These are phyloP conservation scores for Leptodactylus fallax DNA, from an alignment of 2,797 vertebrate genomes.

Conservation along the genomic window DNA sequence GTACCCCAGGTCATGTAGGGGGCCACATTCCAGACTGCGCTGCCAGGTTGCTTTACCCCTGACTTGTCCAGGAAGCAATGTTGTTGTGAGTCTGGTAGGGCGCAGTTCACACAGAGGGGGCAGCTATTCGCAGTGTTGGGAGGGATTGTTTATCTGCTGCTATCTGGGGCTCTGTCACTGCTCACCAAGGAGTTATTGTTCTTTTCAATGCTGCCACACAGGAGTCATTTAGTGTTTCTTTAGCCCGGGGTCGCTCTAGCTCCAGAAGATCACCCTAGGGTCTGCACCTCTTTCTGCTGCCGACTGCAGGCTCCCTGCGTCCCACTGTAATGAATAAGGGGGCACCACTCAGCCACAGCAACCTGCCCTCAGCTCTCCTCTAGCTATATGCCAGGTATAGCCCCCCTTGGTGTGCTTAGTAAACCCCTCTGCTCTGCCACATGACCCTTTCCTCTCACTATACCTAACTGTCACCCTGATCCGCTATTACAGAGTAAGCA, in stretches of 20 bases:
- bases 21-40: not conserved
- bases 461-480: not conserved
- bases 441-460: not conserved
- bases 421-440: not conserved
- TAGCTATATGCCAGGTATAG: not conserved
- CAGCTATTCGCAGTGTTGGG: not conserved
- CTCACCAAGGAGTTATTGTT: not conserved
- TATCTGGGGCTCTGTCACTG: not conserved
- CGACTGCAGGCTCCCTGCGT: not conserved
- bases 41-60: not conserved
- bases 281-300: not conserved
- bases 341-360: not conserved
- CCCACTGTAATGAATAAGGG: not conserved
- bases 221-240: not conserved
- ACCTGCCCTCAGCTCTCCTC: not conserved
- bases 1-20: not conserved
- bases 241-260: not conserved
- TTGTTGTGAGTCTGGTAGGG: not conserved
- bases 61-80: not conserved
- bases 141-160: slow-evolving; percentile 7
- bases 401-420: not conserved
- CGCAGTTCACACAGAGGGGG: no score
- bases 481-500: not conserved
- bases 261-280: not conserved
- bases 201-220: slow-evolving; percentile 34